phyloP scores from a whole-genome alignment of 2,113 vertebrate genomes.

The Ictidomys tridecemlineatus region DNA sequence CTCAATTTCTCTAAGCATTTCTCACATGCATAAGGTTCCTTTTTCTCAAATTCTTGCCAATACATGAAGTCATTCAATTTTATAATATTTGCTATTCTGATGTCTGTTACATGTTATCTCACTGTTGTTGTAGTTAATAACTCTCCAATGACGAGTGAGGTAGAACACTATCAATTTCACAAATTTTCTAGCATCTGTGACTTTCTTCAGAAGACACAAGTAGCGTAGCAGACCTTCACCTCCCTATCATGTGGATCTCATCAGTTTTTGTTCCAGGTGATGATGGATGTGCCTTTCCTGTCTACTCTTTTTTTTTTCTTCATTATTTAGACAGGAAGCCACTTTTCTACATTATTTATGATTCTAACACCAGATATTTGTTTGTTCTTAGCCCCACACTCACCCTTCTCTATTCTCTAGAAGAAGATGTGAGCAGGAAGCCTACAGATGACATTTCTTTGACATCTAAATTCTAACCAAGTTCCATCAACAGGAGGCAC shows the following conservation, averaged over 20 bases:
- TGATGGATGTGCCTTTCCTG: background rate
- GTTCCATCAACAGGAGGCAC: background rate
- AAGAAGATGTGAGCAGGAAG: background rate
- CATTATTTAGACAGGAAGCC: background rate
- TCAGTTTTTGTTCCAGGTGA: background rate
- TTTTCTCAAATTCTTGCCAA: conserved; percentile 19
- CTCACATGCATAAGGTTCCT: background rate
- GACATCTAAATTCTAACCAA: background rate
- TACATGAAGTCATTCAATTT: background rate
- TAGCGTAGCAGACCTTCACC: background rate
- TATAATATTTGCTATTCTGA: background rate
- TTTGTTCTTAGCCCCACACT: background rate
- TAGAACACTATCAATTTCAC: background rate
- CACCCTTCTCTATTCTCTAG: background rate
- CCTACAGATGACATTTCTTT: background rate
- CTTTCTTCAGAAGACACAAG: background rate
- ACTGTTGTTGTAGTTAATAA: background rate
- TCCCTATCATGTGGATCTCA: background rate
- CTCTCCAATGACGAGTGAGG: background rate
- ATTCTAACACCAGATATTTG: background rate
- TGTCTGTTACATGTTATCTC: background rate
- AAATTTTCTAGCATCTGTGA: background rate
- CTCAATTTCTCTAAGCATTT: background rate
- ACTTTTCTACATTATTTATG: background rate
- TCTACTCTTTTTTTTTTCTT: background rate